phyloP scores from a whole-genome alignment of 2,113 vertebrate genomes.

The Periophthalmodon schlosseri region DNA sequence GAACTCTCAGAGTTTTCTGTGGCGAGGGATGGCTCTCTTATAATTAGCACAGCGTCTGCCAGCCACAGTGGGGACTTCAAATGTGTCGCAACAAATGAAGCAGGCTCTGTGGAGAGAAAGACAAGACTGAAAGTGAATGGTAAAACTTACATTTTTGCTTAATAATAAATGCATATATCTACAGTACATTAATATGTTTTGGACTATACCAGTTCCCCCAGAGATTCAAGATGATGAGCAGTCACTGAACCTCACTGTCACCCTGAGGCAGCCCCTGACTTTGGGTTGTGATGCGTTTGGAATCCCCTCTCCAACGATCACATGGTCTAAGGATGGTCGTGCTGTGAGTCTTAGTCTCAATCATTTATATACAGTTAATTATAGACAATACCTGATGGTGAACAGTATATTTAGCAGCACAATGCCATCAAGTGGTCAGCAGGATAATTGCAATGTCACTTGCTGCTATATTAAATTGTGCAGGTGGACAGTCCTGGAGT shows the following conservation, averaged over 20 bases:
- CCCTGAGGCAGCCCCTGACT: slow-evolving; percentile 81
- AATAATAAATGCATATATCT: not conserved
- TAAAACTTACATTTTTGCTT: slow-evolving; percentile 51
- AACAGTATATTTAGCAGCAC: slow-evolving; percentile 34
- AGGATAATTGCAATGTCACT: slow-evolving; percentile 33
- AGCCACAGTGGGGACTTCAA: slow-evolving; percentile 83
- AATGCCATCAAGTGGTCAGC: slow-evolving; percentile 64
- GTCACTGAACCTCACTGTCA: slow-evolving; percentile 77
- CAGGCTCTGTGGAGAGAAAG: slow-evolving; percentile 80
- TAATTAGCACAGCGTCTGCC: slow-evolving; percentile 77
- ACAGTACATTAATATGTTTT: slow-evolving; percentile 8
- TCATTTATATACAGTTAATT: not conserved
- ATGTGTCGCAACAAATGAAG: slow-evolving; percentile 86
- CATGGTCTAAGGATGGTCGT: slow-evolving; percentile 82
- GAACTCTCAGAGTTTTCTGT: slow-evolving; percentile 71
- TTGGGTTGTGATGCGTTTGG: slow-evolving; percentile 82
- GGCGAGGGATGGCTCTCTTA: slow-evolving; percentile 76
- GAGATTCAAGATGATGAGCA: slow-evolving; percentile 78
- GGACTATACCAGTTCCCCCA: slow-evolving; percentile 77
- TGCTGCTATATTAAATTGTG: slow-evolving; percentile 21
- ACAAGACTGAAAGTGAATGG: slow-evolving; percentile 82
- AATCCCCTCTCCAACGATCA: slow-evolving; percentile 78
- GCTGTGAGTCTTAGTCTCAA: slow-evolving; percentile 71
- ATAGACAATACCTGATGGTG: slow-evolving; percentile 4
- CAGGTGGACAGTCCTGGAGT: slow-evolving; percentile 74